phyloP scores from a whole-genome alignment of 1,140 invertebrate genomes.

The Aporrectodea caliginosa region DNA sequence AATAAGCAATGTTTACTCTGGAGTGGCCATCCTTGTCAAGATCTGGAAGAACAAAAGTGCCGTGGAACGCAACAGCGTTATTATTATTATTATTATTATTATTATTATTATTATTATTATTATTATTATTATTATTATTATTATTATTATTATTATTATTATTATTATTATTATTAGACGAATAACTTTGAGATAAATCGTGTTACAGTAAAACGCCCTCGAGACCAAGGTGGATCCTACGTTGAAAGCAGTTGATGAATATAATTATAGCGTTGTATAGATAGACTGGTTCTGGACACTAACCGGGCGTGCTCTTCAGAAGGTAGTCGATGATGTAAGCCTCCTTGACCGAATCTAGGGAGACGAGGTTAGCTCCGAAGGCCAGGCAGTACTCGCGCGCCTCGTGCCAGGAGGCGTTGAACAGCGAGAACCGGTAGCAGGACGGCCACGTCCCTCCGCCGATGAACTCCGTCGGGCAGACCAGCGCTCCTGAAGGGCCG shows the following conservation, averaged over 20 bases:
- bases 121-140: background rate
- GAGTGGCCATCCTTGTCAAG: too few relatives aligned
- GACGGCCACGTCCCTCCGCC: slow-evolving; percentile 35
- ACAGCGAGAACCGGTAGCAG: slow-evolving; percentile 44
- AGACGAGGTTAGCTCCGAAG: slow-evolving; percentile 39
- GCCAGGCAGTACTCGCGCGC: slow-evolving; percentile 42
- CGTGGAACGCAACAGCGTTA: background rate
- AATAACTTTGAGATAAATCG: too few relatives aligned
- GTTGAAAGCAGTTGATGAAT: too few relatives aligned
- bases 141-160: background rate
- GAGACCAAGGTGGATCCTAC: too few relatives aligned
- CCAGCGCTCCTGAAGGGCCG: background rate
- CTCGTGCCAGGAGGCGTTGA: slow-evolving; percentile 43
- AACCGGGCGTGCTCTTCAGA: slow-evolving; percentile 43
- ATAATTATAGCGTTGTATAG: too few relatives aligned
- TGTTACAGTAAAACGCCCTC: too few relatives aligned
- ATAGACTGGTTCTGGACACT: too few relatives aligned
- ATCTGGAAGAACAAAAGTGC: too few relatives aligned
- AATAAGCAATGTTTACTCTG: too few relatives aligned
- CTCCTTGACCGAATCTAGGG: slow-evolving; percentile 39
- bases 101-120: background rate
- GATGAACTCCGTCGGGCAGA: slow-evolving; percentile 40
- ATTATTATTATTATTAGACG: background rate
- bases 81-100: background rate
- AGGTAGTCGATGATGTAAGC: slow-evolving; percentile 41